Evolutionary conservation across 2,888 invertebrate species (phyloP), one percentile per base, ranked within the genome.

Genomic region (Spilosoma lubricipeda): DNA sequence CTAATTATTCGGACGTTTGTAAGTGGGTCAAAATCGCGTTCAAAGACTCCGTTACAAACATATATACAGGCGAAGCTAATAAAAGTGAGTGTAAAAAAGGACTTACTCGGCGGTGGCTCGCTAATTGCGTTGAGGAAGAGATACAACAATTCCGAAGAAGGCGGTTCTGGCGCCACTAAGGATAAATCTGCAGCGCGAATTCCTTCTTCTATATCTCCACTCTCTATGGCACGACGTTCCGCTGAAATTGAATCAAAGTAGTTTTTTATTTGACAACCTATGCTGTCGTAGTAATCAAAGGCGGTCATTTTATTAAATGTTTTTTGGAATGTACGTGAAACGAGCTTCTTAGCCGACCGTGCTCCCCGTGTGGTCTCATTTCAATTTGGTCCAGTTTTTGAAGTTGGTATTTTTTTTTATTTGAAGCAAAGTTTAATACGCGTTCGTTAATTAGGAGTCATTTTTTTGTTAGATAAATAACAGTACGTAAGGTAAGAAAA

Each of bases 181-280:
- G 95, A 90, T 83, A 96, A 76, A 89, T 96, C 95, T 0, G 92
- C 94, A 5, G 93, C 93, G 48, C 93, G 93, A 79, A 95, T 72
- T 82, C 91, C 93, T 82, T 94, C 94, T 13, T 85, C 83, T 76
- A 94, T 82, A n/a, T 83, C 82, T 3, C 85, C 85, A 18, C 87
- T 81, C 30, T 48, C 70, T 64, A 90, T 48, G 8, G 94, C 94
- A 36, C 91, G 90, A 0, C 86, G 83, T 83, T 93, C 92, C 82
- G 93, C 95, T 93, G 72, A 63, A 63, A 63, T 13, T 63, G 76
- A 27, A 56, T 27, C 70, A 23, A 27, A 33, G 36, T 9, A 45
- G 18, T n/a, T 68, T 63, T 18, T 30, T 63, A 23, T 59, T 56
- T 33, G 7, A 65, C 9, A 33, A 59, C 59, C 9, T 39, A 39